Base-by-base conservation (phyloP, 2,888 invertebrate genomes). In the Gibbula magus region DNA sequence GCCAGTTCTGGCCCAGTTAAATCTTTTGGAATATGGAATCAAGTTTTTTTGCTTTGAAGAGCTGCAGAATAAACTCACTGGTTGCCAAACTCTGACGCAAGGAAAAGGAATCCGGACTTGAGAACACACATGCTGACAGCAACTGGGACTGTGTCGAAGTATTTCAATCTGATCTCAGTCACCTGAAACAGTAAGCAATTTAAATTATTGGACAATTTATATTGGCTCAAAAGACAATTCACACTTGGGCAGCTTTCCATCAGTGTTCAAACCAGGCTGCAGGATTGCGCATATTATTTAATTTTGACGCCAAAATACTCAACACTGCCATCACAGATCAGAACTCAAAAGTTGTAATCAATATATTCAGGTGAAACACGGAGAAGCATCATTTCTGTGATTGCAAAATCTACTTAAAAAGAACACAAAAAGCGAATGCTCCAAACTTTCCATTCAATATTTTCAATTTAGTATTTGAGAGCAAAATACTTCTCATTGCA, bases 91-190 rank as follows among this genome's bases (percentile, higher is more conserved):
- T 99, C 99, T 39, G 97, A 96, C 0, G 99, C 99, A 13, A 99
- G 97, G 94, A 99, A 99, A 22, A 99, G 94, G 92, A 99, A 99
- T 1, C 99, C 99, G 79, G 99, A 99, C 93, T 99, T 99, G 82
- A 99, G 94, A 39, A 99, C 99, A 94, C 99, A 99, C 97, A 99
- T 97, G 0, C 98, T 95, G 22, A 97, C 95, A 0, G 99, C 98
- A 2, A 99, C 98, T 8, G 99, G 99, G 2, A 99, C 98, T 0
- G 99, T 99, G 92, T 99, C 99, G 93, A 99, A 99, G 93, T 99
- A 99, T 92, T 99, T 99, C 16, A 99, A 94, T 90, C 98, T 98
- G 84, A 99, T 99, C 94, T 99, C 99, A 0, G 98, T 99, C 8
- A 94, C 93, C 92, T 98, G 81, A 54, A 86, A 83, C 56, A 51